Evolutionary conservation across 23 tunicate species (phyloP), one percentile per base, ranked within the genome.

Genomic region (Styela plicata): DNA sequence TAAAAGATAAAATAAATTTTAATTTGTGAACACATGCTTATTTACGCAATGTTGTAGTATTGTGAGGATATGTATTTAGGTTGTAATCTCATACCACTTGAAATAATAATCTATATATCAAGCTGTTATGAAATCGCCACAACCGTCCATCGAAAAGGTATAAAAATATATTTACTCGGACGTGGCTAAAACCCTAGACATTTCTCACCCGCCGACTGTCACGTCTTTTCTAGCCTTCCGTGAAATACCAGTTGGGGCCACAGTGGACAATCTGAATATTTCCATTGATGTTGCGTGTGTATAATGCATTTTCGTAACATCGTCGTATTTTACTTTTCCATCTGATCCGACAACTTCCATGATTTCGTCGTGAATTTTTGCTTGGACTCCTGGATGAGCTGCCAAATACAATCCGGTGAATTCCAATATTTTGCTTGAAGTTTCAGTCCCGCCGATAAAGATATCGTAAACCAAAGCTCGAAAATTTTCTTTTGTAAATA

Each of bases 301-400:
- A 24, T 67, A 67, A 67, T 27, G 71, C 71, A 67, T 67, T 67
- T 67, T 67, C 2, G 22, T 18, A 18, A 21, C 17, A 22, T 67
- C 71, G 13, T 1, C 23, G 31, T 67, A 1, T 1, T 1, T 17
- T 67, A 29, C 31, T 67, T 25, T 25, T 22, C 31, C 31, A 25
- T 27, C 22, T 67, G n/a, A 18, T 27, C 71, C 71, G 31, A 67
- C 16, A 1, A 29, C 31, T 16, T 29, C 31, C 16, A 16, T 29
- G 22, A 67, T 67, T 67, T 67, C 71, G 16, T 67, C 24, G 71
- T 67, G 71, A 22, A 67, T 67, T 29, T 67, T 67, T 29, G 16
- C 17, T 29, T 67, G 71, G n/a, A 67, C 31, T 18, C 22, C 71
- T 67, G 30, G 71, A 18, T 67, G 71, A 16, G 31, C 71, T 16